A percentile compares a stretch with the other conserved stretches of the same genome.
phyloP scores from a whole-genome alignment of 2,888 invertebrate species.

The Bimastos eiseni region DNA sequence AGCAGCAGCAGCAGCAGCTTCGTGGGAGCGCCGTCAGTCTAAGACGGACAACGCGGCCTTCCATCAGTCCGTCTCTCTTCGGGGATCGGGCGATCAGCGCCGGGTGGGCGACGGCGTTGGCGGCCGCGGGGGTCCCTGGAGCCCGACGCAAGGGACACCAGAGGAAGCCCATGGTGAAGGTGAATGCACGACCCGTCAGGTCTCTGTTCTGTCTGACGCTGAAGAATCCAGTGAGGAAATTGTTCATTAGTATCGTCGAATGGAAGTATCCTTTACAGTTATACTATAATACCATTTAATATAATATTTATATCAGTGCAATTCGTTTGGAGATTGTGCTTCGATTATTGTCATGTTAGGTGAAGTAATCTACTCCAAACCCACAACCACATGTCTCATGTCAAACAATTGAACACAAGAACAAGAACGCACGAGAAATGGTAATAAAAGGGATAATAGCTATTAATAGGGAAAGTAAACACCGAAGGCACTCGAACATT shows the following conservation, averaged over 20 bases:
- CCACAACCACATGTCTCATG: too few relatives aligned
- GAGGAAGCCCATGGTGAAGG: constrained; percentile 66
- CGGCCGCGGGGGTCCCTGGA: constrained; percentile 60
- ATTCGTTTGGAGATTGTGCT: too few relatives aligned
- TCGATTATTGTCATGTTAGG: too few relatives aligned
- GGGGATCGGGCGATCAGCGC: constrained; percentile 52
- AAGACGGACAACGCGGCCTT: background rate
- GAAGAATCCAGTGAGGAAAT: constrained; percentile 90
- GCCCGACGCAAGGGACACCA: constrained; percentile 58
- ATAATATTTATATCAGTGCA: too few relatives aligned
- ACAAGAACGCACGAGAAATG: too few relatives aligned
- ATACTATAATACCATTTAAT: too few relatives aligned
- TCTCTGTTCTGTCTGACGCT: constrained; percentile 91
- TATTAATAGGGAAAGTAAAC: too few relatives aligned
- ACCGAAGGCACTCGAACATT: too few relatives aligned
- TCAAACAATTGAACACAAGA: too few relatives aligned
- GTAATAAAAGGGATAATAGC: too few relatives aligned
- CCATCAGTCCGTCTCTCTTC: background rate
- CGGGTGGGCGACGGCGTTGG: constrained; percentile 66
- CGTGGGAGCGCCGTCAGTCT: background rate
- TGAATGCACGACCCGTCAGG: constrained; percentile 83
- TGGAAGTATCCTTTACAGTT: constrained; percentile 95
- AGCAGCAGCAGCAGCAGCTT: background rate
- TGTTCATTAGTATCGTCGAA: constrained; percentile 95
- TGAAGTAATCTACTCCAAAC: too few relatives aligned